These are phyloP conservation scores for Dimorphilus gyrociliatus DNA, from an alignment of 2,888 invertebrate species.

Conservation along the genomic window DNA sequence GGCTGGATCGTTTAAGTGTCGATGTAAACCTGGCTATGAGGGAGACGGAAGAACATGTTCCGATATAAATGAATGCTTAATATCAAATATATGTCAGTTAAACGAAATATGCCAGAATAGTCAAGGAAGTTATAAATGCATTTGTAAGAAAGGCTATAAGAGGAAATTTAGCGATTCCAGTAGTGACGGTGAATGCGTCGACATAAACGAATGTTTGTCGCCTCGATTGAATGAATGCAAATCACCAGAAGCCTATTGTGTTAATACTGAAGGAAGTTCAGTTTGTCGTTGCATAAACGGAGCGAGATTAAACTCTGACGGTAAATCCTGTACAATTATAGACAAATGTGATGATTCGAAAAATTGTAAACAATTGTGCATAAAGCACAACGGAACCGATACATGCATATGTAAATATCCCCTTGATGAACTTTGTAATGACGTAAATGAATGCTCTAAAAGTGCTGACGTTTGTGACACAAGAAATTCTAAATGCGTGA, in stretches of 20 bases:
- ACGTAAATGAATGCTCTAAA: slow-evolving; percentile 4
- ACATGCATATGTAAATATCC: slow-evolving; percentile 5
- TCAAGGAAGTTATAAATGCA: slow-evolving; percentile 3
- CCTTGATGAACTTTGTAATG: slow-evolving; percentile 2
- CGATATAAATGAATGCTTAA: slow-evolving; percentile 60
- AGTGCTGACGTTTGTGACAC: slow-evolving; percentile 2
- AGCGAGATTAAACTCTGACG: background rate
- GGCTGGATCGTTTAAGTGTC: too few species aligned
- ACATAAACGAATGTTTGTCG: slow-evolving; percentile 3
- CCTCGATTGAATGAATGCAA: slow-evolving; percentile 4
- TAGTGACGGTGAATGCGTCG: too few species aligned
- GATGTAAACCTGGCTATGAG: too few species aligned
- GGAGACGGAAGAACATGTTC: slow-evolving; percentile 5
- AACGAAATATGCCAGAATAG: slow-evolving; percentile 1
- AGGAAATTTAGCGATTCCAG: slow-evolving; percentile 2
- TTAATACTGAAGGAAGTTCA: too few species aligned
- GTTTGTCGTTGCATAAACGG: too few species aligned
- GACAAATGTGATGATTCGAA: slow-evolving; percentile 1
- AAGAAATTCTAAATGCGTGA: slow-evolving; percentile 3
- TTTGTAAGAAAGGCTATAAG: slow-evolving; percentile 3
- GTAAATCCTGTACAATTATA: background rate
- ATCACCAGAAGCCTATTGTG: background rate
- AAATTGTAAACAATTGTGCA: slow-evolving; percentile 4
- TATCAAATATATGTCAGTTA: slow-evolving; percentile 44
- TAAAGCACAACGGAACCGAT: slow-evolving; percentile 2